A percentile compares a stretch with the other conserved stretches of the same genome.
phyloP scores from a whole-genome alignment of 1,140 invertebrate species.

The Adelges cooleyi region DNA sequence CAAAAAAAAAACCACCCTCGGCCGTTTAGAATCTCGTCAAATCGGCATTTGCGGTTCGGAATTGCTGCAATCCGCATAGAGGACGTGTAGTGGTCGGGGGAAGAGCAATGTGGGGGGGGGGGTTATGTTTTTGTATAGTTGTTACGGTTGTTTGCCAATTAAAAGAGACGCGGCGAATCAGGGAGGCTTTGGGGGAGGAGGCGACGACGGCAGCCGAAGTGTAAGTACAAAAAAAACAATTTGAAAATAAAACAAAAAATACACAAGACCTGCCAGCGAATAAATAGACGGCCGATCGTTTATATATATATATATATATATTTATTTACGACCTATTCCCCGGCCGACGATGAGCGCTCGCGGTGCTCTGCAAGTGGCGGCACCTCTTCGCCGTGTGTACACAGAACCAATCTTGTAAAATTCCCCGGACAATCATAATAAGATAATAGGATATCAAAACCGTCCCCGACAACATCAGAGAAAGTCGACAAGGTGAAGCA shows the following conservation, averaged over 20 bases:
- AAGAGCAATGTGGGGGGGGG: too few species aligned
- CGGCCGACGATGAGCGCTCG: conserved; percentile 6
- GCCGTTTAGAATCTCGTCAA: conserved; percentile 19
- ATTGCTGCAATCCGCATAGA: too few species aligned
- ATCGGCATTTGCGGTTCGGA: not conserved
- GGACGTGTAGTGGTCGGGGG: too few species aligned
- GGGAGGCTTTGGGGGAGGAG: not conserved
- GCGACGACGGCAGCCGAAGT: not conserved
- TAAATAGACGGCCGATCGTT: not conserved
- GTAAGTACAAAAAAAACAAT: not conserved
- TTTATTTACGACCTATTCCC: conserved; percentile 27
- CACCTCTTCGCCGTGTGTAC: not conserved
- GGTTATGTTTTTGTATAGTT: too few species aligned
- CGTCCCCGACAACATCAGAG: not conserved
- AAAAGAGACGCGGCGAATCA: conserved; percentile 4
- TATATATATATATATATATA: too few species aligned
- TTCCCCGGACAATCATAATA: conserved; percentile 28
- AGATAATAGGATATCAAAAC: conserved; percentile 17
- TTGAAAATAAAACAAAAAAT: not conserved
- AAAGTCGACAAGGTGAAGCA: not conserved
- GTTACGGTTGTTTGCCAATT: not conserved
- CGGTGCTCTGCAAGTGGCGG: too few species aligned
- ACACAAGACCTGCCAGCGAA: not conserved
- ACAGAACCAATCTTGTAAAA: conserved; percentile 15
- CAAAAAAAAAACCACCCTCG: not conserved